phyloP scores from a whole-genome alignment of 2,113 vertebrate species.

The Rhabdomys dilectus region DNA sequence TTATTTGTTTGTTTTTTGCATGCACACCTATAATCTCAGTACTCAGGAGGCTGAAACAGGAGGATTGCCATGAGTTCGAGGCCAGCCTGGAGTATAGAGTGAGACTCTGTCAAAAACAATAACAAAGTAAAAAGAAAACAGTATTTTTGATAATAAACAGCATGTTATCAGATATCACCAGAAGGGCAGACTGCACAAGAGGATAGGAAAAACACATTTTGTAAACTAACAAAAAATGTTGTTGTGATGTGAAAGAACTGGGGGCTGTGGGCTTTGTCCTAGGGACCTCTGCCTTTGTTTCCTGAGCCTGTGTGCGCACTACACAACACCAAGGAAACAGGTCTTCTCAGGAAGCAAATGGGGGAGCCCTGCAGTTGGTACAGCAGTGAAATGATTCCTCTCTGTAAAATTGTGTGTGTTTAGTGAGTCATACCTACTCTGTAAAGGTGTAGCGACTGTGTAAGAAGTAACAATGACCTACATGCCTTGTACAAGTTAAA shows the following conservation, averaged over 20 bases:
- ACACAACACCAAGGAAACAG: not conserved
- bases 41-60: not conserved
- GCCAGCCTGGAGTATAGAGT: not conserved
- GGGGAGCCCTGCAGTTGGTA: not conserved
- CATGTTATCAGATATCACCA: not conserved
- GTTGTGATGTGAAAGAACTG: not conserved
- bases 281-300: not conserved
- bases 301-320: not conserved
- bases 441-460: not conserved
- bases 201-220: not conserved
- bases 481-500: conserved; percentile 2
- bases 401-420: conserved; percentile 35
- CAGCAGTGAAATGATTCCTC: conserved; percentile 22
- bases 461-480: not conserved
- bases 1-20: not conserved
- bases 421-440: not conserved
- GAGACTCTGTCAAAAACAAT: not conserved
- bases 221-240: not conserved
- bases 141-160: conserved; percentile 27
- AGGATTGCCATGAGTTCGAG: not conserved
- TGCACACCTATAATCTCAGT: not conserved
- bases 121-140: not conserved
- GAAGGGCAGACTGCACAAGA: conserved; percentile 4
- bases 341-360: not conserved
- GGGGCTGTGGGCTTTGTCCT: not conserved